Evolutionary conservation across 2,797 vertebrate genomes (phyloP).

Genomic region (Gambelia wislizenii): DNA sequence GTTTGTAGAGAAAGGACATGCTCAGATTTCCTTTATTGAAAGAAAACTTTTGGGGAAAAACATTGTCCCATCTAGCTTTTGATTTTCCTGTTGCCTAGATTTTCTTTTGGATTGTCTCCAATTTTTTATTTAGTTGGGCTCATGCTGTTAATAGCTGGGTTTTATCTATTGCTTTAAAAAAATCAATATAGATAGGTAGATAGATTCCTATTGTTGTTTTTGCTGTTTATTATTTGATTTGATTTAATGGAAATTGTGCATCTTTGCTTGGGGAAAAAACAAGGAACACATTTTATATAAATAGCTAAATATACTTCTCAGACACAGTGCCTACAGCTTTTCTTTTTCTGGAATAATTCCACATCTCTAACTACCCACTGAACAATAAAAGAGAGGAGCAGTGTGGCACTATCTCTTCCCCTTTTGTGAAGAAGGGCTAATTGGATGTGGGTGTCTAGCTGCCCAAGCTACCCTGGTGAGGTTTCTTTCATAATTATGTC

Average conservation of each 20-base stretch:
- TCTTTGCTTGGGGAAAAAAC: background rate
- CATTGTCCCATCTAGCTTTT: background rate
- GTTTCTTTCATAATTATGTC: background rate
- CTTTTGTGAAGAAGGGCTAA: background rate
- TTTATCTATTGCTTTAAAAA: background rate
- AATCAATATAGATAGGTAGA: too few species aligned
- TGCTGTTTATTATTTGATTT: background rate
- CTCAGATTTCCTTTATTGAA: slow-evolving; percentile 25
- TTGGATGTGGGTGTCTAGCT: background rate
- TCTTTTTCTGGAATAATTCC: background rate
- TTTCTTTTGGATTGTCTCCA: background rate
- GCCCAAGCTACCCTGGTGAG: background rate
- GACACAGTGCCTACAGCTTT: background rate
- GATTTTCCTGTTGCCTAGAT: background rate
- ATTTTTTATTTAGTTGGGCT: background rate
- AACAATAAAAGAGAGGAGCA: background rate
- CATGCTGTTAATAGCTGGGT: background rate
- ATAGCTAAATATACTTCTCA: background rate
- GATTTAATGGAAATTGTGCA: background rate
- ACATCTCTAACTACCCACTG: background rate
- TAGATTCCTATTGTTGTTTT: background rate
- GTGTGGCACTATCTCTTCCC: background rate
- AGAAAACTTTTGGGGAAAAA: background rate
- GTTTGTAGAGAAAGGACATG: slow-evolving; percentile 26
- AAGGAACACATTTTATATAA: background rate